Conservation (phyloP, 2,797 vertebrate genomes). For the Calcarius lapponicus region DNA sequence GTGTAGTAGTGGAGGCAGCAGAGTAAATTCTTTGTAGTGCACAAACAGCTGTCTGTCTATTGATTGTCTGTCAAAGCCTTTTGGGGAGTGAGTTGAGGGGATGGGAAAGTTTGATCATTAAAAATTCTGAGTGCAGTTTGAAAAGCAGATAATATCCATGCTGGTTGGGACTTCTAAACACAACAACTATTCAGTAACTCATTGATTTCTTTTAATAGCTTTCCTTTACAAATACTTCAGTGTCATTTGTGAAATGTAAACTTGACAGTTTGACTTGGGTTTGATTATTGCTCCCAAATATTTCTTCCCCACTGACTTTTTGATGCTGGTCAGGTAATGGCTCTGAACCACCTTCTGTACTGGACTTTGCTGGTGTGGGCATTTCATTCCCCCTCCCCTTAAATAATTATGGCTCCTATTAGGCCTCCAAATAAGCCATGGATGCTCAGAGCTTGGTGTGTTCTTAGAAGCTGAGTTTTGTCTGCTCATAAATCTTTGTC, state of each 20-base stretch:
- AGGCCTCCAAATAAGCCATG: background rate
- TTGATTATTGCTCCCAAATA: background rate
- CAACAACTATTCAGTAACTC: background rate
- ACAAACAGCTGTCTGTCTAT: background rate
- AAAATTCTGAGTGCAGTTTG: background rate
- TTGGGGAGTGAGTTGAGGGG: accelerated
- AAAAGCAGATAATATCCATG: background rate
- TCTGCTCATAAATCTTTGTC: background rate
- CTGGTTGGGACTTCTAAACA: background rate
- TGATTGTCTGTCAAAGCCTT: background rate
- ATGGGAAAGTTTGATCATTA: background rate
- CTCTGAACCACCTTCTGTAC: background rate
- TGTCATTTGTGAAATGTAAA: background rate
- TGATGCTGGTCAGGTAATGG: background rate
- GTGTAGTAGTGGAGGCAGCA: background rate
- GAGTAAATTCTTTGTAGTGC: background rate
- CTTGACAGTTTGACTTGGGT: background rate
- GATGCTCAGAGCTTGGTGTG: background rate
- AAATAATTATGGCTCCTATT: background rate
- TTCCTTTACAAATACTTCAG: background rate
- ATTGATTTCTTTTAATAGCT: background rate
- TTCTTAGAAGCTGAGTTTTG: background rate
- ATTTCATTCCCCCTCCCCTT: background rate
- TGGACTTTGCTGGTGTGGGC: background rate
- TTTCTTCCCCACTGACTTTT: background rate